phyloP scores from a whole-genome alignment of 2,797 vertebrate genomes.

The Helicolenus hilgendorfi region DNA sequence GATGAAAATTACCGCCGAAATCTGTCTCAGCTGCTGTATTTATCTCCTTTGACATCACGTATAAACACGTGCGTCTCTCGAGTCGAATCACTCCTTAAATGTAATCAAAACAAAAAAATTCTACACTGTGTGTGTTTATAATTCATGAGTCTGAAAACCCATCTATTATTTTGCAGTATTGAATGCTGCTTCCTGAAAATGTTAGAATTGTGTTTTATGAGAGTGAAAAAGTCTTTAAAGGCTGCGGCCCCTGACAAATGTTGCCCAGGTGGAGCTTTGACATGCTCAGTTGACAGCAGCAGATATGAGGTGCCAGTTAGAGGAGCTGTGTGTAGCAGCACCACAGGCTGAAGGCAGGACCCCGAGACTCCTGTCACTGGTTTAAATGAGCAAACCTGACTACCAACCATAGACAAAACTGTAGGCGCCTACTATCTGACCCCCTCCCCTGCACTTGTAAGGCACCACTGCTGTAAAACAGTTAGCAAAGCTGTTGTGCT shows the following conservation, averaged over 20 bases:
- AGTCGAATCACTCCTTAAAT: not conserved
- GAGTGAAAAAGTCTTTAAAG: not conserved
- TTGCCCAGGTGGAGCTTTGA: constrained; percentile 20
- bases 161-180: not conserved
- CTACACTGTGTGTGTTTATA: not conserved
- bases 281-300: constrained; percentile 16
- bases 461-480: not conserved
- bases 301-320: constrained; percentile 26
- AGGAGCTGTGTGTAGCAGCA: not conserved
- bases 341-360: not conserved
- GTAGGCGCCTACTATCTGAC: not conserved
- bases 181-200: not conserved
- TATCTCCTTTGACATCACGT: constrained; percentile 15
- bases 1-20: constrained; percentile 40
- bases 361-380: constrained; percentile 18
- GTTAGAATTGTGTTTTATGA: not conserved
- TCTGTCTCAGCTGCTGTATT: constrained; percentile 30
- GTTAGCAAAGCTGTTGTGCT: not conserved
- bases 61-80: not conserved
- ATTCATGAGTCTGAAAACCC: not conserved
- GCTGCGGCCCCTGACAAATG: not conserved
- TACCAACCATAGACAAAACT: not conserved
- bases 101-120: constrained; percentile 9
- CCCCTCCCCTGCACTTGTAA: not conserved
- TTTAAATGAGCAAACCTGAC: constrained; percentile 40